phyloP scores from a whole-genome alignment of 2,888 invertebrate species.

The Lysandra bellargus region DNA sequence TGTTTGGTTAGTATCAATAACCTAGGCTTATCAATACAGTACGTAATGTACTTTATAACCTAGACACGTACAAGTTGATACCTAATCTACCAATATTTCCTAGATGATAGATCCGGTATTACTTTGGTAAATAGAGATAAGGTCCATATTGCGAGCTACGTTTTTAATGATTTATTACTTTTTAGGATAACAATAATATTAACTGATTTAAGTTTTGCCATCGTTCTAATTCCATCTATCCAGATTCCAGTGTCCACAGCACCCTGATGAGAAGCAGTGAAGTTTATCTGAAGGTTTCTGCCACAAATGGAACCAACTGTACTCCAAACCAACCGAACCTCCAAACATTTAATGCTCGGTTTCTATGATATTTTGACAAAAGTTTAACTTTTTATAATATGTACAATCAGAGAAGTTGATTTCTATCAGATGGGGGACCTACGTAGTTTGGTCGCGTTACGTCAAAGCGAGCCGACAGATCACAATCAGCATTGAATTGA shows the following conservation, averaged over 20 bases:
- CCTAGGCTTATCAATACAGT: conserved; percentile 23
- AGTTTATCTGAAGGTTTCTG: too few relatives aligned
- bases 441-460: too few relatives aligned
- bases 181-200: not conserved
- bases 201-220: not conserved
- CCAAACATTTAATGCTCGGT: too few relatives aligned
- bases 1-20: conserved; percentile 8
- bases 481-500: too few relatives aligned
- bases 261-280: not conserved
- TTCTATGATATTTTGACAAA: too few relatives aligned
- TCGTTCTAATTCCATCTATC: not conserved
- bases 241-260: not conserved
- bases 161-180: not conserved
- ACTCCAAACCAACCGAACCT: too few relatives aligned
- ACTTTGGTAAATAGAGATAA: not conserved
- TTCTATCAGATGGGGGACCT: too few relatives aligned
- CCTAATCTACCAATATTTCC: not conserved
- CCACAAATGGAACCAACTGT: not conserved
- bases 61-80: not conserved
- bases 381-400: too few relatives aligned
- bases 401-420: not conserved
- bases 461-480: too few relatives aligned
- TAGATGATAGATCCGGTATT: not conserved
- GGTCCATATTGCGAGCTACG: not conserved
- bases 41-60: not conserved